These are phyloP conservation scores for Lithobates pipiens DNA, from an alignment of 2,797 vertebrate genomes.

Conservation along the genomic window DNA sequence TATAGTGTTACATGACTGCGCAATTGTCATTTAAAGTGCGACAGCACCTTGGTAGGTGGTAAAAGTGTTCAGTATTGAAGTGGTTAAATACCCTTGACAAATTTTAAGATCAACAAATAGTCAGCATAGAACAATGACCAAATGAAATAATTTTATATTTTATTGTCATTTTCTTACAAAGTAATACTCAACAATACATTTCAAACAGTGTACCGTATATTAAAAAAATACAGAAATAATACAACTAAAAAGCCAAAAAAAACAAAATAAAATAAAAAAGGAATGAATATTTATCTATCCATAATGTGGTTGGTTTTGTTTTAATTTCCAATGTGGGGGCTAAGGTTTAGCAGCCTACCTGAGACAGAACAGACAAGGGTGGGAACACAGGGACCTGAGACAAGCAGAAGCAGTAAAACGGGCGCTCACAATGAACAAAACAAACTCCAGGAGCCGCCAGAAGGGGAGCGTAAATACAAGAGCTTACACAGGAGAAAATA, in stretches of 20 bases:
- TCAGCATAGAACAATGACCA: not conserved
- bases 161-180: conserved; percentile 85
- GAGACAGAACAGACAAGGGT: conserved; percentile 94
- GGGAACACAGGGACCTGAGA: conserved; percentile 96
- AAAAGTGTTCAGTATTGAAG: too few species aligned
- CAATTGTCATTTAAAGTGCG: too few species aligned
- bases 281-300: conserved; percentile 67
- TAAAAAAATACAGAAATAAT: conserved; percentile 90
- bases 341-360: conserved; percentile 95
- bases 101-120: not conserved
- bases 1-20: too few species aligned
- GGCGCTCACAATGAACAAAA: conserved; percentile 65
- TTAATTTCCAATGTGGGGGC: conserved; percentile 85
- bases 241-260: conserved; percentile 84
- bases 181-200: conserved; percentile 94
- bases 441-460: conserved; percentile 65
- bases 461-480: conserved; percentile 70
- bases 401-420: conserved; percentile 79
- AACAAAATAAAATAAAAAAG: conserved; percentile 74
- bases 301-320: conserved; percentile 80
- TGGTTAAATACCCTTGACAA: not conserved
- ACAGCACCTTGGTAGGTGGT: too few species aligned
- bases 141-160: conserved; percentile 58
- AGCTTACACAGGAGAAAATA: conserved; percentile 51
- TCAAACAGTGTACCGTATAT: conserved; percentile 98